Evolutionary conservation across 2,113 vertebrate species (phyloP).

Genomic region (Phoenicopterus ruber): DNA sequence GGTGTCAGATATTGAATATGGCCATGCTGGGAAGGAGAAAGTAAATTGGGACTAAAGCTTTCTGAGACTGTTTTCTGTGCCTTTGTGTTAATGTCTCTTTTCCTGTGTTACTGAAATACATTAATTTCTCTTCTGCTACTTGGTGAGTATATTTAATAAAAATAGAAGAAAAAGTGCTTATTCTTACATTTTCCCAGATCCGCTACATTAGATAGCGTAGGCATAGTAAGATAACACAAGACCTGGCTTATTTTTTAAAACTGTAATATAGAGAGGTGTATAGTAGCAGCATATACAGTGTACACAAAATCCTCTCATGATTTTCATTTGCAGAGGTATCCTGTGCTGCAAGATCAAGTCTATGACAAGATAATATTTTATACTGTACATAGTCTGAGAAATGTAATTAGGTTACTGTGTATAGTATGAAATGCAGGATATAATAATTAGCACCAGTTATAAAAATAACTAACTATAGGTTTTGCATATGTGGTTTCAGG

Average conservation of each 20-base stretch:
- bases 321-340: not conserved
- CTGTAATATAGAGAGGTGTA: not conserved
- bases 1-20: not conserved
- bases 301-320: not conserved
- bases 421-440: not conserved
- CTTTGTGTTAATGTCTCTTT: not conserved
- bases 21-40: not conserved
- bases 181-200: not conserved
- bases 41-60: not conserved
- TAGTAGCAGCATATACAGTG: not conserved
- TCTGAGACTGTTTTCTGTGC: not conserved
- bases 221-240: not conserved
- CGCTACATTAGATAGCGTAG: not conserved
- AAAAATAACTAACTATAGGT: not conserved
- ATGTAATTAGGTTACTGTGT: not conserved
- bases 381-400: not conserved
- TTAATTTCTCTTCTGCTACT: not conserved
- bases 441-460: not conserved
- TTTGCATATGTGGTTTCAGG: not conserved
- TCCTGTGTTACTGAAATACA: not conserved
- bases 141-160: not conserved
- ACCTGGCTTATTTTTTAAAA: not conserved
- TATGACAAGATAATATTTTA: not conserved
- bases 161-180: not conserved
- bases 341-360: not conserved